Evolutionary conservation across 2,113 vertebrate species (phyloP).

Genomic region (Callorhinus ursinus): DNA sequence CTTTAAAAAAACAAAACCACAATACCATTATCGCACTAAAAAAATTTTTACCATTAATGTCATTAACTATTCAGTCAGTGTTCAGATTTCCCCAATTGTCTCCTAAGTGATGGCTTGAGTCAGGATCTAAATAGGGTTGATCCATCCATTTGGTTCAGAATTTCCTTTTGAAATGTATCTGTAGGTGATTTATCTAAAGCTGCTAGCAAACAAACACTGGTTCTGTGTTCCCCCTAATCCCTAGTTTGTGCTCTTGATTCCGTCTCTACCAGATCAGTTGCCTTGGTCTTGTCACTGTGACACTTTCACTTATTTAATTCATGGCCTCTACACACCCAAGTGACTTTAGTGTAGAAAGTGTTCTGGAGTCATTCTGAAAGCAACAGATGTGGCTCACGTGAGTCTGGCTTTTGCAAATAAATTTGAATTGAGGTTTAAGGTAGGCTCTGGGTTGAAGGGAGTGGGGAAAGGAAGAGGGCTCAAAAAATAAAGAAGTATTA

Average conservation of each 20-base stretch:
- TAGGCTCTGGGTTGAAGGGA: not conserved
- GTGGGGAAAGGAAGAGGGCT: not conserved
- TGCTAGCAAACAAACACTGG: accelerated
- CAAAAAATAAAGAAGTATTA: not conserved
- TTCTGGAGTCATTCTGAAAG: constrained; percentile 64
- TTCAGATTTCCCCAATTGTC: not conserved
- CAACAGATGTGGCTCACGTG: constrained; percentile 29
- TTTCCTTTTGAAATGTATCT: not conserved
- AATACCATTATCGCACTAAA: not conserved
- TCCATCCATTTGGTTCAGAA: not conserved
- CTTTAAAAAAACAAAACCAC: not conserved
- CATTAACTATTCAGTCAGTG: not conserved
- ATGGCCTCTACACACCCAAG: not conserved
- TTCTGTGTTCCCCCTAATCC: accelerated
- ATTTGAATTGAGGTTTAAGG: not conserved
- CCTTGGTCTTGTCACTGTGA: not conserved
- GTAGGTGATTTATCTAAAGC: not conserved
- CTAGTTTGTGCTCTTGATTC: accelerated
- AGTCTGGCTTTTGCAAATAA: constrained; percentile 16
- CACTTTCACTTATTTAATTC: constrained; percentile 45
- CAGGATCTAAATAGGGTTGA: not conserved
- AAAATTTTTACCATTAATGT: not conserved
- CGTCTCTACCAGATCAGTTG: not conserved
- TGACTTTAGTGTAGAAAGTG: not conserved
- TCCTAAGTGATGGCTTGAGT: not conserved